Conservation (phyloP, 2,797 vertebrate species). For the Ambastaia sidthimunki region DNA sequence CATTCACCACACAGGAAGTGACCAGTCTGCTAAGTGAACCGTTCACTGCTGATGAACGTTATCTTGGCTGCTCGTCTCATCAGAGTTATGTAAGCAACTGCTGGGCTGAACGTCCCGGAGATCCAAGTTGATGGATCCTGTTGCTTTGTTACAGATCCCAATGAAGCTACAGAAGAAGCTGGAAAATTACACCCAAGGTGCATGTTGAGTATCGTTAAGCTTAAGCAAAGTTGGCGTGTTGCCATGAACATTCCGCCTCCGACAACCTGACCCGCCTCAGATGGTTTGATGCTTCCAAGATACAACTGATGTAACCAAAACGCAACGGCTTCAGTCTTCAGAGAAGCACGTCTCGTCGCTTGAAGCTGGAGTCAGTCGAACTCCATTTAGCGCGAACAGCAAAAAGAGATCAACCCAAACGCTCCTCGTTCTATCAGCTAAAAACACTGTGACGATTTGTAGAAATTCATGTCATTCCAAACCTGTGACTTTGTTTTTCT, state of each 20-base stretch:
- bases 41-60: slow-evolving; percentile 38
- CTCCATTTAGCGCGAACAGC: slow-evolving; percentile 15
- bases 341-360: background rate
- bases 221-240: slow-evolving; percentile 22
- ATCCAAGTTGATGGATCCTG: too few species aligned
- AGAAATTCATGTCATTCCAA: background rate
- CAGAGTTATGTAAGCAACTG: slow-evolving; percentile 52
- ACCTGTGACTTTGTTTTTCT: too few species aligned
- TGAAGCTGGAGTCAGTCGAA: slow-evolving; percentile 16
- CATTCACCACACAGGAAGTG: slow-evolving; percentile 23
- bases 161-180: background rate
- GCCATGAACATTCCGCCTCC: slow-evolving; percentile 34
- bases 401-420: slow-evolving; percentile 54
- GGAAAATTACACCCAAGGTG: background rate
- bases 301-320: slow-evolving; percentile 52
- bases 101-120: too few species aligned
- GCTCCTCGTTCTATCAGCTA: slow-evolving; percentile 73
- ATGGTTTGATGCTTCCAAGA: too few species aligned
- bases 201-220: background rate
- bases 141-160: slow-evolving; percentile 24
- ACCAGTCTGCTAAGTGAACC: slow-evolving; percentile 30
- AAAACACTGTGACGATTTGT: slow-evolving; percentile 9
- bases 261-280: too few species aligned
- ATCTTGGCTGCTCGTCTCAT: slow-evolving; percentile 26
- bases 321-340: slow-evolving; percentile 40